Conservation (phyloP, 2,113 vertebrate species). For the Coptodon bakossiorum region DNA sequence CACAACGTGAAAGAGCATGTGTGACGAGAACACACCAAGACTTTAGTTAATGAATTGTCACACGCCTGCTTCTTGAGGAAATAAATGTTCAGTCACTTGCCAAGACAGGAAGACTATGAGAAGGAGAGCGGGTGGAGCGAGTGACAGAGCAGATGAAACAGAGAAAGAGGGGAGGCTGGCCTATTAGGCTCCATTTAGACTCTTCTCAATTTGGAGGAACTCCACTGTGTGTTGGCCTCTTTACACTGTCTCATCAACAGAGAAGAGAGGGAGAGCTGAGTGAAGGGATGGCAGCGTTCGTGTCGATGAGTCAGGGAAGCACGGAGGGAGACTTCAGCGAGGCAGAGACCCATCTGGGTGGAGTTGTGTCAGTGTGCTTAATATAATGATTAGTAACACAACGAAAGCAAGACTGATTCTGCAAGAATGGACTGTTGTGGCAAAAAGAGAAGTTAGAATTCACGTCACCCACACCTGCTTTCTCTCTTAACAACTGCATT, state of each 20-base stretch:
- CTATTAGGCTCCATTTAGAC: conserved; percentile 59
- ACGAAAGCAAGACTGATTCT: not conserved
- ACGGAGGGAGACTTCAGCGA: not conserved
- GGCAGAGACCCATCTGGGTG: not conserved
- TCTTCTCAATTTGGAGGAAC: conserved; percentile 47
- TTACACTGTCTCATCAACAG: conserved; percentile 32
- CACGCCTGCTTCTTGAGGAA: not conserved
- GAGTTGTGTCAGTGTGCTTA: not conserved
- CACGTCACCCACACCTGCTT: not conserved
- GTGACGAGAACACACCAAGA: not conserved
- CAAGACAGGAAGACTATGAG: not conserved
- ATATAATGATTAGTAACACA: not conserved
- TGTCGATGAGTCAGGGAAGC: conserved; percentile 14
- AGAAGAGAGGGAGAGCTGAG: not conserved
- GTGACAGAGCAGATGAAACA: conserved; percentile 24
- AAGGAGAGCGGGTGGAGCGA: not conserved
- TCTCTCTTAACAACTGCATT: not conserved
- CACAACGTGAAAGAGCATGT: not conserved
- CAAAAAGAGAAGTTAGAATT: not conserved
- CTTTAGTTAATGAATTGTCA: conserved; percentile 10
- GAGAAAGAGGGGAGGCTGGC: conserved; percentile 7
- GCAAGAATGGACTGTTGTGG: not conserved
- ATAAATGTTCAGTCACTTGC: conserved; percentile 1
- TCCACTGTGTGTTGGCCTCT: conserved; percentile 61
- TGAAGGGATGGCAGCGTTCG: not conserved